A percentile compares a stretch with the other conserved stretches of the same genome.
phyloP scores from a whole-genome alignment of 2,888 invertebrate genomes.

The Leptothorax acervorum region DNA sequence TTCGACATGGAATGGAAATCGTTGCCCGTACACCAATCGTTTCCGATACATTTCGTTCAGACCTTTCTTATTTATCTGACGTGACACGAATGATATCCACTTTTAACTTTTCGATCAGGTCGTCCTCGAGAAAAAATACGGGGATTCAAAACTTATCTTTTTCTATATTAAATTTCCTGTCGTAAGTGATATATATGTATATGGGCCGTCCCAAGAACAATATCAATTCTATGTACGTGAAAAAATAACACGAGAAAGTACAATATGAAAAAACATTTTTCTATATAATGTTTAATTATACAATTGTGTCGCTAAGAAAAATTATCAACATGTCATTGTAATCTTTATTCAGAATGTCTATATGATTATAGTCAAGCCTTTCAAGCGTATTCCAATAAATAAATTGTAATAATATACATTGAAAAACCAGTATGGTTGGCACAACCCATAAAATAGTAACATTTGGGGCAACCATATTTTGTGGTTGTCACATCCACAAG shows the following conservation, averaged over 20 bases:
- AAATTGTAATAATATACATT: neutral
- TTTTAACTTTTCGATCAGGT: neutral
- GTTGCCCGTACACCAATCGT: neutral
- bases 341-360: neutral
- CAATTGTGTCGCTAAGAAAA: neutral
- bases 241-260: neutral
- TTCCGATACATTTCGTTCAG: conserved; percentile 17
- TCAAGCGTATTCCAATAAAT: neutral
- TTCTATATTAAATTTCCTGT: neutral
- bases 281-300: neutral
- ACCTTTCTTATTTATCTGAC: conserved; percentile 12
- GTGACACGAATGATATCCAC: neutral
- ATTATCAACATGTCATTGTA: neutral
- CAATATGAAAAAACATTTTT: neutral
- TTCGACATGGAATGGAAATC: conserved; percentile 5
- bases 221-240: neutral
- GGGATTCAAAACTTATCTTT: neutral
- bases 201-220: neutral
- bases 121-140: neutral
- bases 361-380: neutral
- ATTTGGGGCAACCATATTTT: no score
- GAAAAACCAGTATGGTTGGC: no score
- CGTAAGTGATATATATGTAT: neutral
- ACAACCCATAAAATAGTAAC: no score
- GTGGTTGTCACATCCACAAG: no score